A percentile compares a stretch with the other conserved stretches of the same genome.
phyloP scores from a whole-genome alignment of 2,888 invertebrate genomes.

The Psylliodes chrysocephalus region DNA sequence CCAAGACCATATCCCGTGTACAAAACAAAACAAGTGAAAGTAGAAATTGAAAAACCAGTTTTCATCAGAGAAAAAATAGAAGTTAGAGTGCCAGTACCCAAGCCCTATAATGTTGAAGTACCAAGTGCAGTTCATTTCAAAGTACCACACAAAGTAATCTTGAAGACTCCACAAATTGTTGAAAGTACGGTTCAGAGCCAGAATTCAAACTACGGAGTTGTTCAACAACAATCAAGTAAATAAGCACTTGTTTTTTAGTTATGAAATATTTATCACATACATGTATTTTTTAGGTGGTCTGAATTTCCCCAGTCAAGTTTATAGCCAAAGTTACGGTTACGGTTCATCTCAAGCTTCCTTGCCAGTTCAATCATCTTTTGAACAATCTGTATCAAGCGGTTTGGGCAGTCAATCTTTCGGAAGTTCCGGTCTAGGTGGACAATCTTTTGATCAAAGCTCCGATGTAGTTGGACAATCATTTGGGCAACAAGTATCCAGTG shows the following conservation, averaged over 20 bases:
- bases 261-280: not conserved
- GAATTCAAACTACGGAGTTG: not conserved
- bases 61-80: conserved; percentile 51
- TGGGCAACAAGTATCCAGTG: not conserved
- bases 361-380: not conserved
- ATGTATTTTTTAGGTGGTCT: not conserved
- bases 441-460: not conserved
- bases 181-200: not conserved
- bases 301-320: conserved; percentile 4
- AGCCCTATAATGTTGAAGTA: conserved; percentile 49
- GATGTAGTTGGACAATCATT: not conserved
- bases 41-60: conserved; percentile 52
- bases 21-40: conserved; percentile 46
- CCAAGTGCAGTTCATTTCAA: conserved; percentile 49
- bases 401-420: not conserved
- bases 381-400: not conserved
- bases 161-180: conserved; percentile 34
- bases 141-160: conserved; percentile 48
- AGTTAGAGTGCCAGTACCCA: conserved; percentile 49
- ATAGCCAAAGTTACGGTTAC: not conserved
- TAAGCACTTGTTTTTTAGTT: not conserved
- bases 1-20: conserved; percentile 57
- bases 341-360: not conserved
- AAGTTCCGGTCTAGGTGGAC: not conserved
- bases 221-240: not conserved